A percentile compares a stretch with the other conserved stretches of the same genome.
Conservation (phyloP, 2,888 invertebrate species). For the Coronaproctus castanopsis region DNA sequence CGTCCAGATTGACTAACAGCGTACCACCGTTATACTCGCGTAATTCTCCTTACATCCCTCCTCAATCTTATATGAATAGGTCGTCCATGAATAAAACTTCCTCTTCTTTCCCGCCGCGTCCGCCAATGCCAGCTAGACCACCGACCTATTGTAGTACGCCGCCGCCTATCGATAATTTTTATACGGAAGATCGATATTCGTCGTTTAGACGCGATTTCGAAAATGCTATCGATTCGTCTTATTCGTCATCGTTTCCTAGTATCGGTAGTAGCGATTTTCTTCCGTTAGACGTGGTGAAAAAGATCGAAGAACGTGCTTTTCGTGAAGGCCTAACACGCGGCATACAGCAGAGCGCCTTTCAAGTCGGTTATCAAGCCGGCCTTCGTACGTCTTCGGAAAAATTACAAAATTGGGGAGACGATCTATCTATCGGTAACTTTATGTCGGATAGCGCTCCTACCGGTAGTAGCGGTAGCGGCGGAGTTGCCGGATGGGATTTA, state of each 20-base stretch:
- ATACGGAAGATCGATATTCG: slow-evolving; percentile 16
- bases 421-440: background rate
- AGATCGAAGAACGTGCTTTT: slow-evolving; percentile 17
- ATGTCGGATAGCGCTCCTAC: background rate
- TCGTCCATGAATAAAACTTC: background rate
- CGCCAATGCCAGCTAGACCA: background rate
- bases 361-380: slow-evolving; percentile 15
- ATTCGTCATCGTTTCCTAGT: slow-evolving; percentile 6
- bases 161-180: slow-evolving; percentile 3
- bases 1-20: background rate
- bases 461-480: background rate
- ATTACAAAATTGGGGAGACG: slow-evolving; percentile 9
- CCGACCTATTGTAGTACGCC: background rate
- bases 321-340: slow-evolving; percentile 16
- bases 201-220: slow-evolving; percentile 20
- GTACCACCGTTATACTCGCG: background rate
- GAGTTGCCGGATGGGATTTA: background rate
- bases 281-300: slow-evolving; percentile 13
- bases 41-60: background rate
- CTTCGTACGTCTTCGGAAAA: slow-evolving; percentile 13
- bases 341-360: slow-evolving; percentile 16
- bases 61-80: background rate
- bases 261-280: slow-evolving; percentile 7
- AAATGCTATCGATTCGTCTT: slow-evolving; percentile 19
- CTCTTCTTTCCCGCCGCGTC: slow-evolving; percentile 10